Evolutionary conservation across 2,113 vertebrate species (phyloP).

Genomic region (Gnathonemus echidnorhynchus): DNA sequence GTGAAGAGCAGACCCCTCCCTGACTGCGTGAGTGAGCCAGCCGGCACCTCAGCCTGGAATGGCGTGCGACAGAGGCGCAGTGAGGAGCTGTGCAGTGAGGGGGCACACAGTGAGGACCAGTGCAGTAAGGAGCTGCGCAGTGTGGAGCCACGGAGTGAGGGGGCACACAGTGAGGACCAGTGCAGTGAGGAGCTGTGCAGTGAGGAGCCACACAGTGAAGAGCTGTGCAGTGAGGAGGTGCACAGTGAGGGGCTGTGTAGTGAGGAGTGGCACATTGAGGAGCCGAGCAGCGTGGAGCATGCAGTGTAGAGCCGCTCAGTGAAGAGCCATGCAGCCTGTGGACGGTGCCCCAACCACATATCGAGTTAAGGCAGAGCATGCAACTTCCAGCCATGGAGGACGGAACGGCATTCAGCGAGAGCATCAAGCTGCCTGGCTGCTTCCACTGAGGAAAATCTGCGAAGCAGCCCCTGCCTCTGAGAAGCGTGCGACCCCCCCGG

Average conservation of each 20-base stretch:
- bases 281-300: no score
- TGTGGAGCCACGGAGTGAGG: background rate
- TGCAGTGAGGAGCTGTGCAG: no score
- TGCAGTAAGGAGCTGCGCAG: background rate
- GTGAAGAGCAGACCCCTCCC: background rate
- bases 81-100: background rate
- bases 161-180: background rate
- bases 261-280: background rate
- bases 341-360: background rate
- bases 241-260: background rate
- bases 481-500: background rate
- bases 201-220: background rate
- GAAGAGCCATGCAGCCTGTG: background rate
- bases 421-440: background rate
- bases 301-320: background rate
- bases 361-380: background rate
- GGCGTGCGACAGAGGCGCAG: background rate
- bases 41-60: background rate
- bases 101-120: no score
- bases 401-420: background rate
- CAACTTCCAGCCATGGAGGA: background rate
- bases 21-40: background rate
- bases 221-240: background rate
- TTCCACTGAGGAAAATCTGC: background rate
- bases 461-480: background rate